Percentiles rank a stretch among this genome's conserved stretches.
Evolutionary conservation across 2,888 invertebrate species (phyloP).

Genomic region (Mechanitis messenoides): DNA sequence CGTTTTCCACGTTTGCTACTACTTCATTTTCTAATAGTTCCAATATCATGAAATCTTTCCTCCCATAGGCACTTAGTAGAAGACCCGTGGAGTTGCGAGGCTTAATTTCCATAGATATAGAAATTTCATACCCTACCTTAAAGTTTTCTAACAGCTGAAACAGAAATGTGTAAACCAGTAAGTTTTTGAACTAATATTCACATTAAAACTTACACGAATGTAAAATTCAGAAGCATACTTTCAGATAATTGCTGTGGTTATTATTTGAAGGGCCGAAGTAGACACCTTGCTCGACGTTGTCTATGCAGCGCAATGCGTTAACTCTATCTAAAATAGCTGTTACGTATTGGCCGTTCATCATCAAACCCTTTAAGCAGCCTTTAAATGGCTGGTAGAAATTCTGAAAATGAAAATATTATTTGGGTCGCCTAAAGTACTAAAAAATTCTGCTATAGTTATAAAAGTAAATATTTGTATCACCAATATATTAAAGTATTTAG

Average conservation of each 20-base stretch:
- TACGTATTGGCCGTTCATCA: slow-evolving; percentile 81
- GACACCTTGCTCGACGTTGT: slow-evolving; percentile 85
- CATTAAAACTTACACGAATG: neutral
- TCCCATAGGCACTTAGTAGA: slow-evolving; percentile 89
- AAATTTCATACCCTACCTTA: slow-evolving; percentile 85
- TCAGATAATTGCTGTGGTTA: slow-evolving; percentile 81
- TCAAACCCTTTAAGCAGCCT: slow-evolving; percentile 89
- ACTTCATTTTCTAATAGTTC: slow-evolving; percentile 92
- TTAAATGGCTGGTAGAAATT: slow-evolving; percentile 82
- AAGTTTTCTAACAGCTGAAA: slow-evolving; percentile 80
- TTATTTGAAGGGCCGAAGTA: slow-evolving; percentile 85
- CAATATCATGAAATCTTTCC: slow-evolving; percentile 87
- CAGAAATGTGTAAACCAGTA: neutral
- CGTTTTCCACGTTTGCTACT: slow-evolving; percentile 88
- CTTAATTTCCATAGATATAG: slow-evolving; percentile 89
- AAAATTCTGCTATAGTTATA: no score
- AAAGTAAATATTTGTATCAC: no score
- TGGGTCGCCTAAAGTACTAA: no score
- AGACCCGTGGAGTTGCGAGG: slow-evolving; percentile 91
- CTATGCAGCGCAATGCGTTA: slow-evolving; percentile 86
- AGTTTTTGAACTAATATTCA: no score
- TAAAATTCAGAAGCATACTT: slow-evolving; percentile 51
- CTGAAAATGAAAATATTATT: slow-evolving; percentile 42
- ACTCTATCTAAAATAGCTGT: slow-evolving; percentile 75
- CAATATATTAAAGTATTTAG: neutral